Evolutionary conservation across 2,888 invertebrate genomes (phyloP).

Genomic region (Pristionchus mayeri): DNA sequence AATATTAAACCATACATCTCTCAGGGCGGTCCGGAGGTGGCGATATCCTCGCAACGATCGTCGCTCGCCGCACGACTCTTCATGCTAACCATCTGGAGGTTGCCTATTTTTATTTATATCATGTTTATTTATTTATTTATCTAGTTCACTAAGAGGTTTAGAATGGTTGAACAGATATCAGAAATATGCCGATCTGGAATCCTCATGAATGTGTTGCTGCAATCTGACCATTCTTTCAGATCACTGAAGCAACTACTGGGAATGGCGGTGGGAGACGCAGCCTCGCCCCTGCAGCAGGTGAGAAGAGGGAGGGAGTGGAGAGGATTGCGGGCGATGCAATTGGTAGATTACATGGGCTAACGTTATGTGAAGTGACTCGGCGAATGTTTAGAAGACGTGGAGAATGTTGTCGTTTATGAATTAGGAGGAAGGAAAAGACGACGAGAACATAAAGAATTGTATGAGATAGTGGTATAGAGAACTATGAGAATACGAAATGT

Average conservation of each 20-base stretch:
- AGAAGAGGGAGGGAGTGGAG: background rate
- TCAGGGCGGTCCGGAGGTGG: constrained; percentile 48
- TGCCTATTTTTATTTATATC: no score
- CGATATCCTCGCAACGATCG: constrained; percentile 43
- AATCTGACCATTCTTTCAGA: background rate
- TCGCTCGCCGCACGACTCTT: constrained; percentile 43
- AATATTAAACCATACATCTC: background rate
- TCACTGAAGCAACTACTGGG: constrained; percentile 54
- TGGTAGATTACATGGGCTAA: background rate
- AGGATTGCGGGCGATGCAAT: background rate
- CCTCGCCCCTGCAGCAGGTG: constrained; percentile 60
- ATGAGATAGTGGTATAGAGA: background rate
- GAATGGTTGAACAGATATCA: no score
- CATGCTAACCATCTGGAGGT: constrained; percentile 50
- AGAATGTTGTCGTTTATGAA: background rate
- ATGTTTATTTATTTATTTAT: no score
- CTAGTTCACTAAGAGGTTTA: no score
- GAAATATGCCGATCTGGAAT: background rate
- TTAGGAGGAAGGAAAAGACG: no score
- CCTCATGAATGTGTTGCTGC: background rate
- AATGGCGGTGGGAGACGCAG: constrained; percentile 66
- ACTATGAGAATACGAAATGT: background rate
- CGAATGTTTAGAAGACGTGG: background rate
- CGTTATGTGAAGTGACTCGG: background rate
- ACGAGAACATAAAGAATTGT: no score